Percentiles rank a stretch among this genome's conserved stretches.
Conservation (phyloP, 2,888 invertebrate species). For the Lordiphosa andalusiaca region DNA sequence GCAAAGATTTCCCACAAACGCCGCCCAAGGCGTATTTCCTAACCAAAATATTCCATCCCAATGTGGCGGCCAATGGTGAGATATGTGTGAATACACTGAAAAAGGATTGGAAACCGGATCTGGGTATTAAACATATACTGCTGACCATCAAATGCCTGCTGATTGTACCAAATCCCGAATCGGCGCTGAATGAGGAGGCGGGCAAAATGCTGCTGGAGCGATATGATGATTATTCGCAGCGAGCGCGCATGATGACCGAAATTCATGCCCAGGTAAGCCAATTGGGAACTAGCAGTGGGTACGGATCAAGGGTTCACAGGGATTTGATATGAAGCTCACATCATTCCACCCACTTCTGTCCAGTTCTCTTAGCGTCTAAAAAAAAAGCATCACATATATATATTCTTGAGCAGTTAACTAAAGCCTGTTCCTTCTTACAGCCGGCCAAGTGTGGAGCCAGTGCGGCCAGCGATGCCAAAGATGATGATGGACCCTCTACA, state of each 20-base stretch:
- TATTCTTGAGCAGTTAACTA: no score
- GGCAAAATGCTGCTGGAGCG: constrained; percentile 95
- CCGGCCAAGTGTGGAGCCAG: constrained; percentile 80
- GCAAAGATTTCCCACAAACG: constrained; percentile 94
- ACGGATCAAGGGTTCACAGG: no score
- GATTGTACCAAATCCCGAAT: constrained; percentile 98
- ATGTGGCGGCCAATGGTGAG: constrained; percentile 95
- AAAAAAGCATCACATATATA: no score
- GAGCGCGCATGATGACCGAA: constrained; percentile 95
- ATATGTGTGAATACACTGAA: constrained; percentile 98
- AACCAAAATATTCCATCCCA: constrained; percentile 98
- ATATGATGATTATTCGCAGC: constrained; percentile 94
- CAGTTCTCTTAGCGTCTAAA: no score
- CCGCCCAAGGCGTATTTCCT: constrained; percentile 96
- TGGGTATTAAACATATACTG: constrained; percentile 96
- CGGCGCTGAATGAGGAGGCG: constrained; percentile 97
- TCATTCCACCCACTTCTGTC: no score
- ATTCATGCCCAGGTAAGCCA: constrained; percentile 89
- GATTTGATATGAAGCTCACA: no score
- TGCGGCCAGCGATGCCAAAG: constrained; percentile 75
- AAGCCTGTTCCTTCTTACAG: constrained; percentile 72
- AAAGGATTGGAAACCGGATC: constrained; percentile 97
- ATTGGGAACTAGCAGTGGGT: no score
- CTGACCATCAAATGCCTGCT: constrained; percentile 96
- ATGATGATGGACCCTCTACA: constrained; percentile 86